Percentiles rank a stretch among this genome's conserved stretches.
These are phyloP conservation scores for Meliscaeva auricollis DNA, from an alignment of 2,888 invertebrate species.

Conservation along the genomic window DNA sequence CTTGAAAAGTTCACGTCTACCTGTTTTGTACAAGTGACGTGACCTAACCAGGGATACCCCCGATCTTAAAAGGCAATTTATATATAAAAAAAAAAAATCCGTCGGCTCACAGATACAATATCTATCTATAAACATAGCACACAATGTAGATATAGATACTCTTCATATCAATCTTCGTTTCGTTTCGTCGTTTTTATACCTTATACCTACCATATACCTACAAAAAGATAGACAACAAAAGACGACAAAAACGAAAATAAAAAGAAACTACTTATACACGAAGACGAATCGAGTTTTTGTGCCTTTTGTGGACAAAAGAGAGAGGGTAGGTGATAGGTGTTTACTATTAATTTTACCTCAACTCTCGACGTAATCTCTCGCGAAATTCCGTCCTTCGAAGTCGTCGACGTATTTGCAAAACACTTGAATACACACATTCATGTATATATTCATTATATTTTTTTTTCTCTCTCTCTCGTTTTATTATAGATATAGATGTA, in stretches of 20 bases:
- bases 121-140: background rate
- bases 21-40: slow-evolving; percentile 51
- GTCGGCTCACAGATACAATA: slow-evolving; percentile 18
- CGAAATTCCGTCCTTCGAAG: slow-evolving; percentile 72
- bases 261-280: background rate
- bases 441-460: background rate
- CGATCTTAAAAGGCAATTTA: slow-evolving; percentile 52
- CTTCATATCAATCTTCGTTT: slow-evolving; percentile 20
- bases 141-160: background rate
- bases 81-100: slow-evolving; percentile 19
- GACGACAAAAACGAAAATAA: slow-evolving; percentile 9
- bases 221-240: slow-evolving; percentile 37
- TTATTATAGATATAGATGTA: background rate
- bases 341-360: slow-evolving; percentile 48
- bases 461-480: background rate
- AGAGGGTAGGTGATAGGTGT: background rate
- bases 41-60: slow-evolving; percentile 72
- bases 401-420: slow-evolving; percentile 65
- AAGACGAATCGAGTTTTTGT: background rate
- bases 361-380: slow-evolving; percentile 67
- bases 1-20: slow-evolving; percentile 58
- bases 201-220: background rate
- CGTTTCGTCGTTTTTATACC: background rate
- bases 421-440: slow-evolving; percentile 43
- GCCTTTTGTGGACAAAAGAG: background rate